A percentile compares a stretch with the other conserved stretches of the same genome.
phyloP scores from a whole-genome alignment of 1,140 invertebrate species.

The Drosophila funebris region DNA sequence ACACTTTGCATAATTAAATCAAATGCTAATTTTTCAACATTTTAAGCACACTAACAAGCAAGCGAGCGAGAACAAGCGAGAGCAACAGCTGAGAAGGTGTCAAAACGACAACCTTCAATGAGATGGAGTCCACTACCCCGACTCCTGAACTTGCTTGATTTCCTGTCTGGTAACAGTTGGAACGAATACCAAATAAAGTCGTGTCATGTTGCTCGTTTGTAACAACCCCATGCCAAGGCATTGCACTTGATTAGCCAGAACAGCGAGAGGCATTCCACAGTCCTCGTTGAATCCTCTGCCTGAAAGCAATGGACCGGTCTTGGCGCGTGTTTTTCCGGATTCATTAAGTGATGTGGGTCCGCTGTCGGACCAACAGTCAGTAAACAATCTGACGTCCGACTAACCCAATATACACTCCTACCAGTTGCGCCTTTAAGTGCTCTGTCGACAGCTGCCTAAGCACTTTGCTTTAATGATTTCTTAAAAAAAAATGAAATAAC shows the following conservation, averaged over 20 bases:
- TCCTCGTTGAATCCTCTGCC: not conserved
- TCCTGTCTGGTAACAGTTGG: slow-evolving; percentile 17
- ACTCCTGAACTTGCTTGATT: not conserved
- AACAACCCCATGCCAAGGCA: slow-evolving; percentile 23
- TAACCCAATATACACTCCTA: slow-evolving; percentile 7
- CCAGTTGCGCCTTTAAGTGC: slow-evolving; percentile 52
- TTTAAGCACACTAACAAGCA: not conserved
- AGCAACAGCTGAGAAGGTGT: slow-evolving; percentile 33
- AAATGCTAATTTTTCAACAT: slow-evolving; percentile 62
- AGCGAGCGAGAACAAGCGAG: too few relatives aligned
- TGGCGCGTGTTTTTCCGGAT: slow-evolving; percentile 38
- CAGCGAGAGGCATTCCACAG: slow-evolving; percentile 26
- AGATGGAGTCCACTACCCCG: slow-evolving; percentile 1
- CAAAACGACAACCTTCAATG: not conserved
- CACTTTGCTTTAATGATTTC: slow-evolving; percentile 56
- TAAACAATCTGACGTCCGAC: not conserved
- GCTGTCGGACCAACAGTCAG: slow-evolving; percentile 17
- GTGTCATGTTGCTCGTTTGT: slow-evolving; percentile 20
- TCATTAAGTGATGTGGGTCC: slow-evolving; percentile 61
- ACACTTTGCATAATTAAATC: slow-evolving; percentile 64
- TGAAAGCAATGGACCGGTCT: slow-evolving; percentile 35
- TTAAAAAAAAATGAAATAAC: not conserved
- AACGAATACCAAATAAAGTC: slow-evolving; percentile 27
- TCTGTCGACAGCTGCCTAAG: slow-evolving; percentile 53
- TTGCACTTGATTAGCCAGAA: slow-evolving; percentile 67